Conservation (phyloP, 1,140 invertebrate species). For the Macrocentrus cingulum region DNA sequence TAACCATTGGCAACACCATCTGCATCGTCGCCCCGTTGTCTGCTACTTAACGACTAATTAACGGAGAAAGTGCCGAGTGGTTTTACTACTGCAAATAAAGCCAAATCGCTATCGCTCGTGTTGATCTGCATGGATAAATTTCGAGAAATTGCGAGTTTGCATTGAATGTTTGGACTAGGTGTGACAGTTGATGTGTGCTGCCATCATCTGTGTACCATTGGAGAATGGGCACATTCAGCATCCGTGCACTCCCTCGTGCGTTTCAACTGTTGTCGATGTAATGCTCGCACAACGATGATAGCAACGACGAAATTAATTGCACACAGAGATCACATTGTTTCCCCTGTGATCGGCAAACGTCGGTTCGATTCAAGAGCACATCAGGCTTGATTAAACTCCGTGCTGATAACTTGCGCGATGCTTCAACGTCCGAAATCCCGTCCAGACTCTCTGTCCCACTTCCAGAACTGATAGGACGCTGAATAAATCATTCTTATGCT, state of each 20-base stretch:
- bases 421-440: too few relatives aligned
- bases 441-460: too few relatives aligned
- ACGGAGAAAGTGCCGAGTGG: conserved; percentile 8
- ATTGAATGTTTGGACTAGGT: not conserved
- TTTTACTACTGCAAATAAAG: not conserved
- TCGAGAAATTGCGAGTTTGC: conserved; percentile 3
- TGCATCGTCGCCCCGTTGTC: conserved; percentile 36
- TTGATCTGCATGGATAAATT: too few relatives aligned
- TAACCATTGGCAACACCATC: conserved; percentile 39
- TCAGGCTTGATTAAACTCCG: conserved; percentile 20
- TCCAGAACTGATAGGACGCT: too few relatives aligned
- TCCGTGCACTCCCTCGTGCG: not conserved
- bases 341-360: not conserved
- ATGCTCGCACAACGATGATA: conserved; percentile 11
- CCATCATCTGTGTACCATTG: conserved; percentile 1
- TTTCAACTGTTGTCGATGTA: not conserved
- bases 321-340: conserved; percentile 19
- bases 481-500: too few relatives aligned
- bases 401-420: too few relatives aligned
- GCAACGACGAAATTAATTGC: conserved; percentile 19
- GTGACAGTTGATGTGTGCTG: too few relatives aligned
- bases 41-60: conserved; percentile 46
- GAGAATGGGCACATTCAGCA: conserved; percentile 9
- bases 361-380: not conserved
- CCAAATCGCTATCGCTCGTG: not conserved